Base-by-base conservation (phyloP, 37 sponge, comb jelly and placozoan genomes). In the Aplysina aerophoba region DNA sequence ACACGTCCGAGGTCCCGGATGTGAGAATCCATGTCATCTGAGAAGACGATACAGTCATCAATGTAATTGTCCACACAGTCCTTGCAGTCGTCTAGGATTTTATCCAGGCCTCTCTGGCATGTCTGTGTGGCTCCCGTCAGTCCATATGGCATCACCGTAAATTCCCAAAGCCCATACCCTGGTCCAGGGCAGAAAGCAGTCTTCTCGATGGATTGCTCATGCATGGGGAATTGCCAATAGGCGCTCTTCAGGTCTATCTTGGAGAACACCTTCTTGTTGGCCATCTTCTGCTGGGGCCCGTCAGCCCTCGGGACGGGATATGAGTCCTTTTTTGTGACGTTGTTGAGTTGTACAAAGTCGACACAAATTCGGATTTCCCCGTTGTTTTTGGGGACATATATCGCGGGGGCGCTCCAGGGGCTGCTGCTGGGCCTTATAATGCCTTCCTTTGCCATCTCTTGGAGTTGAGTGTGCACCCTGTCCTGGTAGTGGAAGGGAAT, bases 131-230 rank as follows among this genome's bases (percentile, higher is more conserved):
- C 79, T 78, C 79, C 79, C 12, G 50, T 78, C 24, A 78, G 74
- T 41, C 79, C 79, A 50, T 78, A 78, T 1, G 79, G 79, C 79
- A 78, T 78, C 22, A 78, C 79, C 37, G 79, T 78, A 24, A 78
- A 78, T 38, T 78, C 79, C 79, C 54, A 78, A 21, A 78, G 79
- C 0, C 79, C 79, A 78, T 78, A 78, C 1, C 79, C 79, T 24
- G 79, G 79, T 16, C 79, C 79, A 41, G 79, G 73, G 27, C 73
- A 73, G 73, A 73, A 73, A 5, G 73, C 73, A 17, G 73, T 73
- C 12, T 73, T 73, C 37, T 73, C 73, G 6, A 73, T 73, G 73
- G 73, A 73, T 5, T 4, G 3, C 22, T 28, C 12, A 13, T 30
- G 4, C 73, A 73, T 73, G 38, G 73, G 73, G 36, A 73, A 73